Conservation (phyloP, 2,113 vertebrate species). For the Dicerorhinus sumatrensis region DNA sequence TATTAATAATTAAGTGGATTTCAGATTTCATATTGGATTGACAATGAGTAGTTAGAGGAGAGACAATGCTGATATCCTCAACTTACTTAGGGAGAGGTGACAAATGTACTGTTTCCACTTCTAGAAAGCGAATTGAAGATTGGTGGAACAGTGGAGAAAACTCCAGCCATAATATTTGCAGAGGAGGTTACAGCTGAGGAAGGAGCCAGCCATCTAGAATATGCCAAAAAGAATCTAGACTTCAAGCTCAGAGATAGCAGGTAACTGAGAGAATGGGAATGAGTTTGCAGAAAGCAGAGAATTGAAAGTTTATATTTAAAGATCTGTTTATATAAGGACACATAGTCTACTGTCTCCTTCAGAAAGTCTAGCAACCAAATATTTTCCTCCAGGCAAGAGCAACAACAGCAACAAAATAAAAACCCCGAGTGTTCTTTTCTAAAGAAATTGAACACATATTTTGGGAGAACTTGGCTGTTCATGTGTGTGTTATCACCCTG, state of each 20-base stretch:
- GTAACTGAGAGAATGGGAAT: not conserved
- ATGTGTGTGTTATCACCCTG: not conserved
- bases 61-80: not conserved
- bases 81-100: not conserved
- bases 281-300: constrained; percentile 19
- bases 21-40: constrained; percentile 39
- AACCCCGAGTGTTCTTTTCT: constrained; percentile 2
- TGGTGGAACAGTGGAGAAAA: not conserved
- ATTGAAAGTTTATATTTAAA: constrained; percentile 45
- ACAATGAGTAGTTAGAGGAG: not conserved
- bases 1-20: not conserved
- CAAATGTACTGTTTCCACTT: not conserved
- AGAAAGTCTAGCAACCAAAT: constrained; percentile 16
- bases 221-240: not conserved
- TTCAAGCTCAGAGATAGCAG: not conserved
- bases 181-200: not conserved
- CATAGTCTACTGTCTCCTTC: constrained; percentile 13
- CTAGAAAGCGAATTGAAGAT: not conserved
- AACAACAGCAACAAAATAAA: constrained; percentile 10
- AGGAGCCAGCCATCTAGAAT: not conserved
- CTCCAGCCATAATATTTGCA: not conserved
- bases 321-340: not conserved
- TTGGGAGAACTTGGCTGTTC: not conserved
- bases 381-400: constrained; percentile 51
- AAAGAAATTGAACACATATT: not conserved